A percentile compares a stretch with the other conserved stretches of the same genome.
phyloP scores from a whole-genome alignment of 2,797 vertebrate genomes.

The Tachyglossus aculeatus region DNA sequence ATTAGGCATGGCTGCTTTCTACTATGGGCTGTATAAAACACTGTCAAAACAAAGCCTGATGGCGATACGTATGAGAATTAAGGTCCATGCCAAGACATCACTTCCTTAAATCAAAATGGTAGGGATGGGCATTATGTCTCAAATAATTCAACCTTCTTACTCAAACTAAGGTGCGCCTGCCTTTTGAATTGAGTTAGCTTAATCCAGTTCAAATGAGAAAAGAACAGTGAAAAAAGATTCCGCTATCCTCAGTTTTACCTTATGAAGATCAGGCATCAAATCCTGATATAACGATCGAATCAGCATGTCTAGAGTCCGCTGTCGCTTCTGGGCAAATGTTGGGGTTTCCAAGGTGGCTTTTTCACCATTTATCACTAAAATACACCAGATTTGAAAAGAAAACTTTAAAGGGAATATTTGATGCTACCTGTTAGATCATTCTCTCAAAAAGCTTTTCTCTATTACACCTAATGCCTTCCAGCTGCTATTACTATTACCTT shows the following conservation, averaged over 20 bases:
- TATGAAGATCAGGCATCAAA: conserved; percentile 94
- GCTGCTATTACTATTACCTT: not conserved
- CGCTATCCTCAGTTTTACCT: conserved; percentile 76
- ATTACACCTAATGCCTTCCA: not conserved
- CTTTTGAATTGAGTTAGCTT: not conserved
- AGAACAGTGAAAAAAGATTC: not conserved
- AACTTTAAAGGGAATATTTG: not conserved
- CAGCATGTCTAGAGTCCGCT: conserved; percentile 96
- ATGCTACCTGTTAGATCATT: not conserved
- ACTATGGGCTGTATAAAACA: too few species aligned
- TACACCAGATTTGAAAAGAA: conserved; percentile 28
- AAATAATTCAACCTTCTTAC: too few species aligned
- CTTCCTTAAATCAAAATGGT: too few species aligned
- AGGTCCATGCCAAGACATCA: too few species aligned
- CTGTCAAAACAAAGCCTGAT: too few species aligned
- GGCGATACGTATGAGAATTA: too few species aligned
- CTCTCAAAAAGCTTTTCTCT: not conserved
- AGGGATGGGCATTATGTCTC: too few species aligned
- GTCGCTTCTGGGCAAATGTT: conserved; percentile 97
- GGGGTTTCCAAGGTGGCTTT: conserved; percentile 98
- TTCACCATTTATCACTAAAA: conserved; percentile 97
- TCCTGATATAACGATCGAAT: conserved; percentile 97
- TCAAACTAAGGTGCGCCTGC: too few species aligned
- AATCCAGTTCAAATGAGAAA: not conserved
- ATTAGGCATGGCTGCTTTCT: too few species aligned